Conservation (phyloP, 2,888 invertebrate genomes). For the Lapara coniferarum region DNA sequence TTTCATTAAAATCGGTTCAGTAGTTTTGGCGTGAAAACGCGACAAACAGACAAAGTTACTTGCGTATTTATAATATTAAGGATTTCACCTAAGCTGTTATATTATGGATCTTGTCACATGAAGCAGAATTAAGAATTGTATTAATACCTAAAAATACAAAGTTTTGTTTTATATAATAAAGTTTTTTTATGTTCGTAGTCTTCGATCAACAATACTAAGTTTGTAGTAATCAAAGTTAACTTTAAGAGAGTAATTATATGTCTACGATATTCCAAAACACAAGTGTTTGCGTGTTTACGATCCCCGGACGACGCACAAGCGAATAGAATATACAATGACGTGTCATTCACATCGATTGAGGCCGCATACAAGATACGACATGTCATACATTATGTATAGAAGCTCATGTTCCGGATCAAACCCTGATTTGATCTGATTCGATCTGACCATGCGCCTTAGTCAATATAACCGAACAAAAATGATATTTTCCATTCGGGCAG, state of each 20-base stretch:
- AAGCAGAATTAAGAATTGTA: too few relatives aligned
- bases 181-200: background rate
- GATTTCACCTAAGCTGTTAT: too few relatives aligned
- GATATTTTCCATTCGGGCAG: background rate
- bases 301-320: slow-evolving; percentile 70
- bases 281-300: slow-evolving; percentile 78
- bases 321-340: slow-evolving; percentile 80
- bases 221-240: background rate
- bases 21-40: too few relatives aligned
- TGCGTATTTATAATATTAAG: too few relatives aligned
- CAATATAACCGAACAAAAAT: slow-evolving; percentile 22
- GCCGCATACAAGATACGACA: slow-evolving; percentile 73
- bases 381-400: slow-evolving; percentile 73
- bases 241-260: slow-evolving; percentile 44
- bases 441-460: slow-evolving; percentile 55
- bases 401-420: slow-evolving; percentile 62
- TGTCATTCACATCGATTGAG: slow-evolving; percentile 81
- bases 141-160: too few relatives aligned
- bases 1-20: too few relatives aligned
- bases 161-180: background rate
- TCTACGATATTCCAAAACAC: slow-evolving; percentile 68
- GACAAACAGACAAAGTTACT: too few relatives aligned
- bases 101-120: too few relatives aligned
- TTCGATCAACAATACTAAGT: too few relatives aligned
- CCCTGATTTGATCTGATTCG: slow-evolving; percentile 48